Evolutionary conservation across 2,113 vertebrate species (phyloP).

Genomic region (Pseudolaguvia tuberculata): DNA sequence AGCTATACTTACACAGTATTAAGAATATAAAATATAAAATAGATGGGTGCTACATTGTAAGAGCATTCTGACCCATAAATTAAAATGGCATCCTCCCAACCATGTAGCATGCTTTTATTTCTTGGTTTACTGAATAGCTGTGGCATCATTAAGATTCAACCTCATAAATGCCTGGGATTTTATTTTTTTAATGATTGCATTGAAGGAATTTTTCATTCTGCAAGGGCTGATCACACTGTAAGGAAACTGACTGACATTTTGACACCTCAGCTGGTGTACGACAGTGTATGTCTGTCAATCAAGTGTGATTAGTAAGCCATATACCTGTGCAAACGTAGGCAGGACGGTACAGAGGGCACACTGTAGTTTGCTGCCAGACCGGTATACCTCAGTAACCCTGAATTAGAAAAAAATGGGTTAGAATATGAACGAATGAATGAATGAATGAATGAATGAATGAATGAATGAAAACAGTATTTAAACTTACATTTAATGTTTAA

Average conservation of each 20-base stretch:
- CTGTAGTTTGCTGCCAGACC: background rate
- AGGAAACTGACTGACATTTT: background rate
- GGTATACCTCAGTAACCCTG: too few relatives aligned
- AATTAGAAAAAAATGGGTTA: too few relatives aligned
- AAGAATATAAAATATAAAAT: background rate
- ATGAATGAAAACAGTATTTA: too few relatives aligned
- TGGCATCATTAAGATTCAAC: background rate
- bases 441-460: too few relatives aligned
- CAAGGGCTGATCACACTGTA: background rate
- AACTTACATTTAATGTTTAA: too few relatives aligned
- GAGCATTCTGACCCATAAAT: background rate
- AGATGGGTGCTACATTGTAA: background rate
- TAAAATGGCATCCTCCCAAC: background rate
- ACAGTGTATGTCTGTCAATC: background rate
- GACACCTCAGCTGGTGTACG: background rate
- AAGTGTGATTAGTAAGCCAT: background rate
- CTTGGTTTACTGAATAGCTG: background rate
- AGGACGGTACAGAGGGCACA: background rate
- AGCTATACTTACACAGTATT: too few relatives aligned
- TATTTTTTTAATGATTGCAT: background rate
- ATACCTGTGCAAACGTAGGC: background rate
- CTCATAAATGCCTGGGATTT: background rate
- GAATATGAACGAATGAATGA: too few relatives aligned
- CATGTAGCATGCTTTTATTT: background rate
- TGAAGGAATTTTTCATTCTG: background rate